A percentile compares a stretch with the other conserved stretches of the same genome.
These are phyloP conservation scores for Drosophila sulfurigaster DNA, from an alignment of 1,140 invertebrate genomes.

Conservation along the genomic window DNA sequence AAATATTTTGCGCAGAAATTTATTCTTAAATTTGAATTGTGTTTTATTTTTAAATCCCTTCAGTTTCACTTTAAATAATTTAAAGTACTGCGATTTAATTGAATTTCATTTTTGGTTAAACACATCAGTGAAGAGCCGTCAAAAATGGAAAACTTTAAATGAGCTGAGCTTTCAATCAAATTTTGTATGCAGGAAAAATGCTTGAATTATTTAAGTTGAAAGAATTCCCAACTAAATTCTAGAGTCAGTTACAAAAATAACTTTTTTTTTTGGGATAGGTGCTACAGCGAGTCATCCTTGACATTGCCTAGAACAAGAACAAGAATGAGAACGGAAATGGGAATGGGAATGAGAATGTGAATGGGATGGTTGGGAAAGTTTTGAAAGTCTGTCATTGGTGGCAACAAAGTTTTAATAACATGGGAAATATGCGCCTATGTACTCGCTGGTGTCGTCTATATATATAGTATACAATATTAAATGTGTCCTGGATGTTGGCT, in stretches of 20 bases:
- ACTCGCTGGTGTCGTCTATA: background rate
- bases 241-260: constrained; percentile 7
- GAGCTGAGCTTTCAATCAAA: background rate
- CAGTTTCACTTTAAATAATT: too few relatives aligned
- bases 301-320: background rate
- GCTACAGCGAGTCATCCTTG: background rate
- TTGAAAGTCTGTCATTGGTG: constrained; percentile 18
- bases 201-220: background rate
- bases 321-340: background rate
- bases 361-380: background rate
- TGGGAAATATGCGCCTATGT: constrained; percentile 1
- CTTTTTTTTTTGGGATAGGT: background rate
- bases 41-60: too few relatives aligned
- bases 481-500: background rate
- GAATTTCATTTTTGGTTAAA: too few relatives aligned
- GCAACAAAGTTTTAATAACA: constrained; percentile 11
- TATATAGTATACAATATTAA: background rate
- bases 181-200: background rate
- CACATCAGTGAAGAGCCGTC: too few relatives aligned
- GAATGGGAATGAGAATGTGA: background rate
- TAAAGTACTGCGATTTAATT: too few relatives aligned
- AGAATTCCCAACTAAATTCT: background rate
- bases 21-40: too few relatives aligned
- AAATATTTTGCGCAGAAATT: too few relatives aligned
- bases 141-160: too few relatives aligned